These are phyloP conservation scores for Lymantria monacha DNA, from an alignment of 2,888 invertebrate genomes.

Conservation along the genomic window DNA sequence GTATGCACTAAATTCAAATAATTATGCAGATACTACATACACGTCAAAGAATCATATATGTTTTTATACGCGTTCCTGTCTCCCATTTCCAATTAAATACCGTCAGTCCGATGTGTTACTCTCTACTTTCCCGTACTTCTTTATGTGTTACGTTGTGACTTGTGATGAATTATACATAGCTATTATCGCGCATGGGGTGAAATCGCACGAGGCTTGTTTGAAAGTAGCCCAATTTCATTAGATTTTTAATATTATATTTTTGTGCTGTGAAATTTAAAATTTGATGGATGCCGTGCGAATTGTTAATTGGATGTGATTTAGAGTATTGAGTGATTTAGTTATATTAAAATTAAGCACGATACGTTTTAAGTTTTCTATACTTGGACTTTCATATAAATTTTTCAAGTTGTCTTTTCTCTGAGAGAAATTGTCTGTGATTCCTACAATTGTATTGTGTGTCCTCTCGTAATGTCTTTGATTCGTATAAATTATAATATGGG, in stretches of 20 bases:
- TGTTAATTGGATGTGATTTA: too few relatives aligned
- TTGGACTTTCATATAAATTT: too few relatives aligned
- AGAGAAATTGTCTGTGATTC: too few relatives aligned
- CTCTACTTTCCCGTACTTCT: slow-evolving; percentile 16
- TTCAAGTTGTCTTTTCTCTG: too few relatives aligned
- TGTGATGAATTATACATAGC: slow-evolving; percentile 30
- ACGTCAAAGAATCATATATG: neutral
- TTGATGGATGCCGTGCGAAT: slow-evolving; percentile 12
- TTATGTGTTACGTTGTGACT: slow-evolving; percentile 18
- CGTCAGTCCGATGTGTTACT: slow-evolving; percentile 3
- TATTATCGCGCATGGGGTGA: slow-evolving; percentile 23
- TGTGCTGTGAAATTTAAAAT: slow-evolving; percentile 18
- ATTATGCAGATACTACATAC: too few relatives aligned
- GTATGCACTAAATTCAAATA: too few relatives aligned
- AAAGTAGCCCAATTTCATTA: slow-evolving; percentile 25
- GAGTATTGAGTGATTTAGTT: too few relatives aligned
- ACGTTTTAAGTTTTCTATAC: too few relatives aligned
- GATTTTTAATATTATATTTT: slow-evolving; percentile 6
- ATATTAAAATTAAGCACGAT: too few relatives aligned
- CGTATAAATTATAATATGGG: too few relatives aligned
- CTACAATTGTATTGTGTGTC: too few relatives aligned
- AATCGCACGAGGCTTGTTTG: slow-evolving; percentile 17
- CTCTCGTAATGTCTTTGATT: too few relatives aligned
- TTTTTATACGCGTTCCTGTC: slow-evolving; percentile 21
- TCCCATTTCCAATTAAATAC: slow-evolving; percentile 18